Evolutionary conservation across 2,888 invertebrate species (phyloP), one percentile per base, ranked within the genome.

Genomic region (Polyommatus icarus): DNA sequence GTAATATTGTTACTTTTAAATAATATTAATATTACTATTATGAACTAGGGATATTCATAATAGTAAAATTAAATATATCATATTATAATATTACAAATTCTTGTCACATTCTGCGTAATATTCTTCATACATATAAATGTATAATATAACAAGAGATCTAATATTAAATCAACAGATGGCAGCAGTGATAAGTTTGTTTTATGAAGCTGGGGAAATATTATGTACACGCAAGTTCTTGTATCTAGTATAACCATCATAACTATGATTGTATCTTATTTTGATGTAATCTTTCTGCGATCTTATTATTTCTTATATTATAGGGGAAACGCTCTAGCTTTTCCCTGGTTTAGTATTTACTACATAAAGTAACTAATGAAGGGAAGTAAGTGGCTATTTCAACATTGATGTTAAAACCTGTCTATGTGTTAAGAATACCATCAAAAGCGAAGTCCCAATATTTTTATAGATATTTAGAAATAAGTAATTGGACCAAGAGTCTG

Each of bases 111-210:
- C 67, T 67, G 6, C 12, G 24, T 5, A 15, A 67, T 67, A 67
- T 5, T 67, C 29, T n/a, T 10, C 15, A 8, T 20, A 12, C 3
- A 72, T 72, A 24, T 4, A 10, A 24, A 24, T 24, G 40, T 72
- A 24, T 4, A 10, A 15, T 40, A 46, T 46, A 72, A 46, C 20
- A 15, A 32, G 15, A 29, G 6, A 6, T 67, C 15, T 67, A 5
- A 20, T 24, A 54, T 18, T 50, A 75, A 75, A 75, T 54, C 75
- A 75, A 75, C 75, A 75, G 75, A 75, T 75, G 75, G 75, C 75
- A 50, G 75, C 40, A 75, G 54, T 18, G 75, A 75, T 54, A 75
- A 75, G 24, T 54, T 54, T 54, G 29, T 50, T 40, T 75, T 54
- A 75, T 29, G 12, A 40, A 72, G 54, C 54, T 24, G 54, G 15